phyloP scores from a whole-genome alignment of 2,113 vertebrate genomes.

The Ahaetulla prasina region DNA sequence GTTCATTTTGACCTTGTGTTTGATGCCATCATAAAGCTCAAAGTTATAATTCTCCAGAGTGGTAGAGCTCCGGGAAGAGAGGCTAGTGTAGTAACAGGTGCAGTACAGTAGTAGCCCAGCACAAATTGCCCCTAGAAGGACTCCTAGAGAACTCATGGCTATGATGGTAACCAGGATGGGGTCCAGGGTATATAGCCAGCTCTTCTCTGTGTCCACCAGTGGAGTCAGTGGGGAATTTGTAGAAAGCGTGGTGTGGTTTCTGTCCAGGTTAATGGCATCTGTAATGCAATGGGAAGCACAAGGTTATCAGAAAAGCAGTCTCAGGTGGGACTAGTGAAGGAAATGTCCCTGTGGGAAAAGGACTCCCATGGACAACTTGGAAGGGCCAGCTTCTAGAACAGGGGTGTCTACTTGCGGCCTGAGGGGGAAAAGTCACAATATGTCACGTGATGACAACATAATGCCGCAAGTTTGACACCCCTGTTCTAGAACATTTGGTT shows the following conservation, averaged over 20 bases:
- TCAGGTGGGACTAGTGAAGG: neutral
- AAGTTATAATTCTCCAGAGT: slow-evolving; percentile 99
- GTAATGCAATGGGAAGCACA: slow-evolving; percentile 43
- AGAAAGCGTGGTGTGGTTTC: slow-evolving; percentile 67
- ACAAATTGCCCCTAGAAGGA: slow-evolving; percentile 89
- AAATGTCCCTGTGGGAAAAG: neutral
- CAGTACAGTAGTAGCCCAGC: slow-evolving; percentile 94
- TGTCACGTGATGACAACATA: too few species aligned
- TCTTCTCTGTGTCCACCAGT: slow-evolving; percentile 85
- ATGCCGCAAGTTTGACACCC: too few species aligned
- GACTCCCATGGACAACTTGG: neutral
- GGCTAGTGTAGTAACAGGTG: slow-evolving; percentile 88
- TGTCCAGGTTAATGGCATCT: slow-evolving; percentile 72
- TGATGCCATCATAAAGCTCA: slow-evolving; percentile 93
- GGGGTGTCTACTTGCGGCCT: too few species aligned
- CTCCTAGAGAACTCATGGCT: slow-evolving; percentile 95
- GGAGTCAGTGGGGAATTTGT: slow-evolving; percentile 71
- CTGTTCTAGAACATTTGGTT: neutral
- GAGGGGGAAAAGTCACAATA: too few species aligned
- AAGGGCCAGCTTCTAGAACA: neutral
- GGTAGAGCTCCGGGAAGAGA: slow-evolving; percentile 92
- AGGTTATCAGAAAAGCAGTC: neutral
- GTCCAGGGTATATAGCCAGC: slow-evolving; percentile 92
- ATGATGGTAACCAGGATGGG: slow-evolving; percentile 98
- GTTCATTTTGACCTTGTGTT: slow-evolving; percentile 98